Evolutionary conservation across 2,113 vertebrate genomes (phyloP), one percentile per base, ranked within the genome.

Genomic region (Gasterosteus aculeatus): DNA sequence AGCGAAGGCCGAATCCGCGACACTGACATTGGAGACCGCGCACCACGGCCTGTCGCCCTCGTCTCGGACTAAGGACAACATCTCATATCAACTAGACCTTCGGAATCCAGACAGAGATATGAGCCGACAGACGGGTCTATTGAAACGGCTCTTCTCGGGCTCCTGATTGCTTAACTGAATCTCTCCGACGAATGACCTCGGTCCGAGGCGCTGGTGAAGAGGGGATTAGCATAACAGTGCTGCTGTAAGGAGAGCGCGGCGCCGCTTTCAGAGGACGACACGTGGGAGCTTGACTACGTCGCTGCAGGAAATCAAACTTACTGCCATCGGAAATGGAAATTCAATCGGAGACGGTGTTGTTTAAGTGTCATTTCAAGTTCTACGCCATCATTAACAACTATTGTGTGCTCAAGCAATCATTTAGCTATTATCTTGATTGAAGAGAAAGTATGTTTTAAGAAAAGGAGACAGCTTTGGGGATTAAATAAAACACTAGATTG

Each of bases 201-300:
- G 61, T 59, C 59, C 61, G 76, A 51, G 72, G 68, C 35, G 33
- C 65, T 57, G 38, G 78, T 77, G 75, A 81, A 67, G 69, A 81
- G 77, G n/a, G 41, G 69, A 80, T 77, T 78, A 70, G 81, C 66
- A 78, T 67, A 56, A 85, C 59, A 57, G 75, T 35, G 58, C 71
- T 54, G 72, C 69, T 80, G 31, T 42, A 35, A 62, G 8, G 75
- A 12, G 26, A 73, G 33, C 18, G 44, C 49, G 14, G 57, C 67
- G 62, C 64, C 64, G 65, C 53, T 26, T 71, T 56, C 47, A 75
- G 58, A 86, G 53, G 31, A 68, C 16, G 47, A 80, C 57, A 53
- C 51, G 31, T 47, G 18, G 18, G 22, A 26, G n/a, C 64, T 69
- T 62, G n/a, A 72, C 9, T 19, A 29, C 22, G 56, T 42, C 56